Conservation (phyloP, 1,140 invertebrate species). For the Drosophila ambigua region DNA sequence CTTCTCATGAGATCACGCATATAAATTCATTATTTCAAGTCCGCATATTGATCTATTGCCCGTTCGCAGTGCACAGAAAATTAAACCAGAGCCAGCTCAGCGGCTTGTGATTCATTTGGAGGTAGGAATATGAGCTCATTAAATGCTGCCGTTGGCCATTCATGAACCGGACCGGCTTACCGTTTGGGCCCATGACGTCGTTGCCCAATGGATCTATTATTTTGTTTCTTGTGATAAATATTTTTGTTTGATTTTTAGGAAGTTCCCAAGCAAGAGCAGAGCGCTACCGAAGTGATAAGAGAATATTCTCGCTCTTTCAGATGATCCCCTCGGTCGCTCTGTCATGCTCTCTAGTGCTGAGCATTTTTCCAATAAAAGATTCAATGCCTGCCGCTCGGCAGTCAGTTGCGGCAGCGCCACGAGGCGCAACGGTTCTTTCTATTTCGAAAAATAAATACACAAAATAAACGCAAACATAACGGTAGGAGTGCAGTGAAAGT, state of each 20-base stretch:
- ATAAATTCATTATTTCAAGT: slow-evolving; percentile 6
- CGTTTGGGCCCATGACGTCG: slow-evolving; percentile 57
- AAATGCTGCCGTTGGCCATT: slow-evolving; percentile 1
- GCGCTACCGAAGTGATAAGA: slow-evolving; percentile 32
- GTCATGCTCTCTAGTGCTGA: not conserved
- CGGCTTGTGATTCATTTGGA: slow-evolving; percentile 54
- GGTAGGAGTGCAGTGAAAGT: slow-evolving; percentile 35
- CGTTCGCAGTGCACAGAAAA: slow-evolving; percentile 28
- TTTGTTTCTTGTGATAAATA: slow-evolving; percentile 9
- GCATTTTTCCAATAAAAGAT: slow-evolving; percentile 64
- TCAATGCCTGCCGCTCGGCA: slow-evolving; percentile 23
- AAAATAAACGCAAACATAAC: slow-evolving; percentile 4
- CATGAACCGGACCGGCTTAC: slow-evolving; percentile 23
- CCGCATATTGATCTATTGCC: slow-evolving; percentile 52
- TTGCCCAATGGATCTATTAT: slow-evolving; percentile 1
- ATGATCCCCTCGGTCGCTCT: slow-evolving; percentile 1
- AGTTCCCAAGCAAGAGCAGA: slow-evolving; percentile 20
- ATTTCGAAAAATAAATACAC: not conserved
- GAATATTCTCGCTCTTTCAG: not conserved
- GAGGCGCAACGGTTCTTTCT: slow-evolving; percentile 42
- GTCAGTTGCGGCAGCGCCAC: slow-evolving; percentile 66
- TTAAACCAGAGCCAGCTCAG: slow-evolving; percentile 31
- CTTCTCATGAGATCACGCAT: slow-evolving; percentile 53
- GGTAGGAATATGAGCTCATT: slow-evolving; percentile 56
- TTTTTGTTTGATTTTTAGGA: slow-evolving; percentile 10